Evolutionary conservation across 2,797 vertebrate species (phyloP), one percentile per base, ranked within the genome.

Genomic region (Gouania willdenowi): DNA sequence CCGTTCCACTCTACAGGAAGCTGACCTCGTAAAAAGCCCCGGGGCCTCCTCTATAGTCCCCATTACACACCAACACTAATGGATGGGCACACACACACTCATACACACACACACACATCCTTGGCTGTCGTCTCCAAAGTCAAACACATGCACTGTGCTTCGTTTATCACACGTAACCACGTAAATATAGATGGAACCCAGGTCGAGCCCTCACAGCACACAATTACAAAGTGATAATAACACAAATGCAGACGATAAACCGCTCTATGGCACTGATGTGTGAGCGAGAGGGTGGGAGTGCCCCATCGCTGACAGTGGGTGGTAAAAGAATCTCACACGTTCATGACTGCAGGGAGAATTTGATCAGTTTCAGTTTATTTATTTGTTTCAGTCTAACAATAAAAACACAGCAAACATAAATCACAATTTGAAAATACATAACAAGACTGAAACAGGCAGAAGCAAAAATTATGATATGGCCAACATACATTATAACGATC

Each of bases 11-110:
- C 71, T 39, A 60, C 58, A 71, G 65, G 63, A 73, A 29, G 61
- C 55, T 62, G 54, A 67, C 70, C 79, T 69, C 35, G 32, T 73
- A 71, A 81, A 75, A 82, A 61, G 45, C 58, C 61, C 42, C 29
- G 1, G 32, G 78, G 67, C 54, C 62, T 60, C 63, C 51, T 62
- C 27, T 12, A 26, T 54, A 25, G 22, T 14, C 28, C 8, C 24
- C 8, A 20, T 9, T 8, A 9, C 8, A 16, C 39, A 31, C 13
- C 18, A 5, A 8, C 27, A 12, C 38, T 60, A 44, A 57, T 60
- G 44, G 52, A 70, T 28, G 43, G 4, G 53, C 27, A 41, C 35
- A 42, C 31, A 18, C 41, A 47, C 19, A 21, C 47, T 6, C 15
- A 18, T 26, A 47, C n/a, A 70, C 28, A 43, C 4, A 53, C 25